Evolutionary conservation across 2,797 vertebrate species (phyloP), one percentile per base, ranked within the genome.

Genomic region (Labeo calbasu): DNA sequence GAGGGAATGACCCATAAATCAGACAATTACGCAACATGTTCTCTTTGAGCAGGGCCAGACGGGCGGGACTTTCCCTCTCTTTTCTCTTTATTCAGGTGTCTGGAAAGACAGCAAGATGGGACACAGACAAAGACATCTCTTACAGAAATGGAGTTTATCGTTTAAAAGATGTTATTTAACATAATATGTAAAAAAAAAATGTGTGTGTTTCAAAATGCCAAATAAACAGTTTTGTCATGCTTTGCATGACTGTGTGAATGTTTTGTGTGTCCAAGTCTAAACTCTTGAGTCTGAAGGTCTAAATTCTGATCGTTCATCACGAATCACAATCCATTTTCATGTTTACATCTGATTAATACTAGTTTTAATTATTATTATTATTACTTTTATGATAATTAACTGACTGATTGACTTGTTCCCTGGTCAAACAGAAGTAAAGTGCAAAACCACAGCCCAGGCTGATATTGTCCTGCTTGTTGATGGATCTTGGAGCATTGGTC

Each of bases 401-500:
- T 43, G 4, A 55, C 70, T 78, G 50, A 68, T 59, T 82, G 48
- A 87, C 28, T 89, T 88, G 4, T 81, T 82, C 50, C 91, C 92
- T 95, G 88, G 89, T 57, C 86, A 1, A 80, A 85, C 94, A 99
- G 98, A 96, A 87, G 92, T 96, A 89, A 95, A 92, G 72, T 99
- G 98, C 88, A 95, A 92, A 92, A 99, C 97, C 88, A 96, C 88
- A 77, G 97, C 97, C 59, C 97, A 98, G 93, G 98, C 98, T 82
- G 98, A 99, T 90, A 97, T 99, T 0, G 94, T 99, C 88, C 87
- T 99, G 88, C 93, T 99, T 92, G 97, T 99, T 88, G 98, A 99
- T 0, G 98, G 98, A 65, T 99, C 98, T 3, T 99, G 98, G 98
- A 99, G 98, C 90, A 99, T 99, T 0, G 98, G 98, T 17, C 94